Base-by-base conservation (phyloP, 2,113 vertebrate species). In the Bungarus multicinctus region DNA sequence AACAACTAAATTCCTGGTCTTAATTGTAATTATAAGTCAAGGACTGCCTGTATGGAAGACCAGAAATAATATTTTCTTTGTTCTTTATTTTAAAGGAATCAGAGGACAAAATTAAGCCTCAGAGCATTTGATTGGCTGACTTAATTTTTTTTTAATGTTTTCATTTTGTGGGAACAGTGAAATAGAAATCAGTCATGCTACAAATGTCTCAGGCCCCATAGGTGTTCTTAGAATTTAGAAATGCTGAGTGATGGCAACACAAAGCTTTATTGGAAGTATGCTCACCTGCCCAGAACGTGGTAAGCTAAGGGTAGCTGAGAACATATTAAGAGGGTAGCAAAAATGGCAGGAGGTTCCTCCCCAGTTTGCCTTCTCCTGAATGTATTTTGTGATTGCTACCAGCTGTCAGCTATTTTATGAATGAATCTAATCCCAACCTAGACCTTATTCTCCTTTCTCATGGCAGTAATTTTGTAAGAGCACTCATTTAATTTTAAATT, bases 1-100 rank as follows among this genome's bases (percentile, higher is more conserved):
- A 69, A 69, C 30, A 34, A 6, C 64, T 69, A 30, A 69, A 14
- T 27, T 60, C 27, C 57, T 69, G 60, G 60, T 69, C 60, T 14
- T 30, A 18, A 69, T 16, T 69, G 30, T n/a, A n/a, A 14, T 64
- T 64, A n/a, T 69, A 69, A 69, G 14, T 34, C 30, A 34, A 64
- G 60, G 60, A n/a, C 11, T 12, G 4, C 4, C 96, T 96, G 34
- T 95, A 96, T 94, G 27, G 95, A 96, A 96, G 95, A 96, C 95
- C 92, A 95, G 96, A 95, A 94, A 88, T 89, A 96, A 94, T 93
- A 95, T 90, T 92, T 95, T 94, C 1, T 88, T 52, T 22, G 45
- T n/a, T 88, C 27, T 88, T 50, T 87, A 87, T 87, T 87, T 81
- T 43, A 22, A 81, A 81, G 74, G 22, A 81, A 43, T 39, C 18